Conservation (phyloP, 2,113 vertebrate species). For the Brachyhypopomus occidentalis region DNA sequence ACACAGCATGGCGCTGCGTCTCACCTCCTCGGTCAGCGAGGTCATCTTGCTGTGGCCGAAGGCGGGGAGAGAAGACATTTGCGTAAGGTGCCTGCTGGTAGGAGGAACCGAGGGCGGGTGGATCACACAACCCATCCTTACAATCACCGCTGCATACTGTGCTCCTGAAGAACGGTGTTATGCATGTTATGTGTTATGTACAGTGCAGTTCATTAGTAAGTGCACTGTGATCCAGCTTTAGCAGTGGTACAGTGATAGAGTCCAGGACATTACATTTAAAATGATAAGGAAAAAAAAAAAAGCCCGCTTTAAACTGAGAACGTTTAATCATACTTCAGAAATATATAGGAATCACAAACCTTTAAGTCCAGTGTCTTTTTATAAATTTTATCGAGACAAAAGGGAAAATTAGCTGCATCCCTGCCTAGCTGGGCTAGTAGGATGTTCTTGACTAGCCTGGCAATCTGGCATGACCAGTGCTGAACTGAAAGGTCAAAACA, state of each 20-base stretch:
- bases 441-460: too few relatives aligned
- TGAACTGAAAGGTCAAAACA: too few relatives aligned
- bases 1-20: conserved; percentile 95
- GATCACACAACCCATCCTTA: background rate
- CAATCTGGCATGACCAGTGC: too few relatives aligned
- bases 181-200: background rate
- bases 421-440: too few relatives aligned
- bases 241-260: too few relatives aligned
- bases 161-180: background rate
- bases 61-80: background rate
- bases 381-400: background rate
- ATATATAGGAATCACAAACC: too few relatives aligned
- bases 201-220: background rate
- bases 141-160: background rate
- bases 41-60: conserved; percentile 89
- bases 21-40: conserved; percentile 86
- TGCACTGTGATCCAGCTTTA: background rate
- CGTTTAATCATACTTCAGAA: background rate
- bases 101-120: background rate
- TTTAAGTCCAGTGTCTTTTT: background rate
- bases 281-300: background rate
- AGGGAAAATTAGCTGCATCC: background rate
- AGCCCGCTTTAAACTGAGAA: background rate
- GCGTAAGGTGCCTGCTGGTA: background rate
- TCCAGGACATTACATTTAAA: background rate